Evolutionary conservation across 2,113 vertebrate species (phyloP).

Genomic region (Dryoscopus gambensis): DNA sequence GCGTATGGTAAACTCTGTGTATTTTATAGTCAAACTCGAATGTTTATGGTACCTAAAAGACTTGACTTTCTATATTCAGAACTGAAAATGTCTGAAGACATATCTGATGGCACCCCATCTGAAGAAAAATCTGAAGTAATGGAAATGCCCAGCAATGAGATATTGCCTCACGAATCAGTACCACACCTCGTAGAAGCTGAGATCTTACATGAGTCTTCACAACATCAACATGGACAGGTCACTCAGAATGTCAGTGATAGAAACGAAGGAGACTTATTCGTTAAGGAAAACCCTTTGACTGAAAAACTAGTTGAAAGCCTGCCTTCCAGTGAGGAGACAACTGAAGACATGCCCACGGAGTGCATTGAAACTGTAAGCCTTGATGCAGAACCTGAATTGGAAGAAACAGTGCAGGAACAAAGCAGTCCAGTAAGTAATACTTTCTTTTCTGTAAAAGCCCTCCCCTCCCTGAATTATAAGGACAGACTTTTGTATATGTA

Average conservation of each 20-base stretch:
- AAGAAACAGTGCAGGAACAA: conserved; percentile 52
- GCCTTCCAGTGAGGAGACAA: background rate
- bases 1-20: background rate
- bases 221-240: background rate
- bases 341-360: conserved; percentile 6
- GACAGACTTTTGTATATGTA: background rate
- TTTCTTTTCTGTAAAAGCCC: background rate
- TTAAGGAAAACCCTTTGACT: background rate
- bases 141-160: background rate
- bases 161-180: background rate
- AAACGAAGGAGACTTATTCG: background rate
- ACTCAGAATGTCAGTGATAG: background rate
- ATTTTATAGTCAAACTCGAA: background rate
- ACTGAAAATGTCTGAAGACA: conserved; percentile 69
- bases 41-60: background rate
- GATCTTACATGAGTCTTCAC: background rate
- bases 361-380: conserved; percentile 74
- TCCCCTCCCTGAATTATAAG: background rate
- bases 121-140: conserved; percentile 37
- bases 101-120: background rate
- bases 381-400: conserved; percentile 61
- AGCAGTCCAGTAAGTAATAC: conserved; percentile 53
- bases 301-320: background rate
- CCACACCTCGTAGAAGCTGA: background rate
- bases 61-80: conserved; percentile 28